Conservation (phyloP, 2,113 vertebrate genomes). For the Cochlearius cochlearius region DNA sequence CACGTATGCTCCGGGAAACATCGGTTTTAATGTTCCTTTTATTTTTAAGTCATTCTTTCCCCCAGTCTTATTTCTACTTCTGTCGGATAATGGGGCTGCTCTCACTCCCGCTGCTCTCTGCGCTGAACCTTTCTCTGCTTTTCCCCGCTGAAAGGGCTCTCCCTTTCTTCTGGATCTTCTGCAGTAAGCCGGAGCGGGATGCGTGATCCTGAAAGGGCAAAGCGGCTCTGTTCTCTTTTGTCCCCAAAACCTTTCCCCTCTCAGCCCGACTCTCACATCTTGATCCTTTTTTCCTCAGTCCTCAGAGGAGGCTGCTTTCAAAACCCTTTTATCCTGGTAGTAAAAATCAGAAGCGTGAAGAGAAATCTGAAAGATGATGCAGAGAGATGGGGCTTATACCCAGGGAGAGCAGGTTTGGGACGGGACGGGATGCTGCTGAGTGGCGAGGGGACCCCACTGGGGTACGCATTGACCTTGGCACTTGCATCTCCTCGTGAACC, state of each 20-base stretch:
- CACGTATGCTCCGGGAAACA: neutral
- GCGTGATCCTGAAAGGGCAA: slow-evolving; percentile 42
- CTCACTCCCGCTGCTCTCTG: slow-evolving; percentile 37
- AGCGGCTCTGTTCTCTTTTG: slow-evolving; percentile 39
- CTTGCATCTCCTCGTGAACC: neutral
- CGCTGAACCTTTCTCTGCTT: slow-evolving; percentile 45
- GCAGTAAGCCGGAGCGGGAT: slow-evolving; percentile 31
- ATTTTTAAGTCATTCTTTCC: slow-evolving; percentile 50
- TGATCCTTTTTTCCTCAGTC: neutral
- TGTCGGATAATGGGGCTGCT: slow-evolving; percentile 35
- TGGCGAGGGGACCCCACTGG: rapidly evolving
- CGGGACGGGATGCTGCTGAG: neutral
- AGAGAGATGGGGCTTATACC: neutral
- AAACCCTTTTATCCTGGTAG: slow-evolving; percentile 23
- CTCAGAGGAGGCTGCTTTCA: neutral
- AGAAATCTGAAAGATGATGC: neutral
- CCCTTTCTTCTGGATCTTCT: slow-evolving; percentile 43
- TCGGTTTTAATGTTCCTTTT: slow-evolving; percentile 47
- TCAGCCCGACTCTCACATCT: slow-evolving; percentile 30
- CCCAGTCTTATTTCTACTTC: slow-evolving; percentile 37
- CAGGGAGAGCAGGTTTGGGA: neutral
- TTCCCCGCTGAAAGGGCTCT: slow-evolving; percentile 42
- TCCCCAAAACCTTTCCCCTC: slow-evolving; percentile 54
- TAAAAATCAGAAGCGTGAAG: neutral
- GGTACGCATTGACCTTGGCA: rapidly evolving